A percentile compares a stretch with the other conserved stretches of the same genome.
phyloP scores from a whole-genome alignment of 2,113 vertebrate genomes.

The Okapia johnstoni region DNA sequence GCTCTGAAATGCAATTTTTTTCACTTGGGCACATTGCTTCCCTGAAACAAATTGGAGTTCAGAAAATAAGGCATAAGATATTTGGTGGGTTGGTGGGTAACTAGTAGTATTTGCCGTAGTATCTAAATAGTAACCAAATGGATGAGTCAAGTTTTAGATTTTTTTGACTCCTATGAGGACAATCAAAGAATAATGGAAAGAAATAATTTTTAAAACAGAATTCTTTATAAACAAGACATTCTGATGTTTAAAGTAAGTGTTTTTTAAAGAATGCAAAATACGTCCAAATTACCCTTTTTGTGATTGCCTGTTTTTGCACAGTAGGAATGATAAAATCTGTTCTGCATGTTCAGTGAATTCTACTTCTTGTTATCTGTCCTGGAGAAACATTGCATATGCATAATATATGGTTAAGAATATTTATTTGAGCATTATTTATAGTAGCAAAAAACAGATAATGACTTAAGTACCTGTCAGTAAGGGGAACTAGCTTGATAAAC shows the following conservation, averaged over 20 bases:
- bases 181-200: constrained; percentile 7
- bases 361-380: not conserved
- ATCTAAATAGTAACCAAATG: not conserved
- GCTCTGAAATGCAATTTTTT: not conserved
- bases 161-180: not conserved
- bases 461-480: not conserved
- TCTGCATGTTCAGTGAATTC: not conserved
- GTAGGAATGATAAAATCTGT: not conserved
- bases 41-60: not conserved
- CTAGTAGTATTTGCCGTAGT: not conserved
- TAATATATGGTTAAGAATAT: not conserved
- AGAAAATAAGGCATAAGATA: not conserved
- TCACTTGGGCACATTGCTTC: not conserved
- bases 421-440: not conserved
- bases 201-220: not conserved
- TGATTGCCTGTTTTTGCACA: not conserved
- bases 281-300: not conserved
- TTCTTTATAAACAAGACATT: constrained; percentile 28
- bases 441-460: not conserved
- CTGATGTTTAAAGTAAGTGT: not conserved
- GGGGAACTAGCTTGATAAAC: not conserved
- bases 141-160: not conserved
- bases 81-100: not conserved
- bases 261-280: not conserved
- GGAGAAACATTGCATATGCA: not conserved